Evolutionary conservation across 2,113 vertebrate genomes (phyloP).

Genomic region (Halichoerus grypus): DNA sequence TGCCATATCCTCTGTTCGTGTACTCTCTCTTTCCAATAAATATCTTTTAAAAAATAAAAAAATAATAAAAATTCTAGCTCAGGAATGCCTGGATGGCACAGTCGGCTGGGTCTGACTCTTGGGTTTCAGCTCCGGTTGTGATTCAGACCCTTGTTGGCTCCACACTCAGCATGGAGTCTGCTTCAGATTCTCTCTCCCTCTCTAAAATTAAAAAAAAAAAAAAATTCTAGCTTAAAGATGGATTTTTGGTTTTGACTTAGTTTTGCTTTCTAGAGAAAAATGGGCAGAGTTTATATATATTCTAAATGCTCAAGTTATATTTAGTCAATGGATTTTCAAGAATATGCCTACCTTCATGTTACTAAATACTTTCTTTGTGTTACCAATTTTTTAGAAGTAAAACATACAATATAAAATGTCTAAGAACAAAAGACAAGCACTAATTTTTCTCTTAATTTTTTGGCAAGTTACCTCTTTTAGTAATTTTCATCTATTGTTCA

Average conservation of each 20-base stretch:
- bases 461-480: not conserved
- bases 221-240: not conserved
- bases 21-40: not conserved
- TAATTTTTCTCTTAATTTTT: not conserved
- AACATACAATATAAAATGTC: not conserved
- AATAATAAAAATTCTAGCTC: not conserved
- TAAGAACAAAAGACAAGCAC: not conserved
- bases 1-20: not conserved
- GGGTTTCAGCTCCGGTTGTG: not conserved
- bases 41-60: not conserved
- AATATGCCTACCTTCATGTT: not conserved
- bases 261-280: not conserved
- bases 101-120: not conserved
- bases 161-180: not conserved
- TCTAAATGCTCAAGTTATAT: not conserved
- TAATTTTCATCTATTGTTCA: not conserved
- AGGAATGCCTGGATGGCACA: not conserved
- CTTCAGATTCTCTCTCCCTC: not conserved
- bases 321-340: not conserved
- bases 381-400: not conserved
- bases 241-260: not conserved
- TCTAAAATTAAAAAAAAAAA: not conserved
- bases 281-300: not conserved
- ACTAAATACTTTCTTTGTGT: not conserved
- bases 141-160: not conserved